Percentiles rank a stretch among this genome's conserved stretches.
Conservation (phyloP, 2,888 invertebrate genomes). For the Pandemis corylana region DNA sequence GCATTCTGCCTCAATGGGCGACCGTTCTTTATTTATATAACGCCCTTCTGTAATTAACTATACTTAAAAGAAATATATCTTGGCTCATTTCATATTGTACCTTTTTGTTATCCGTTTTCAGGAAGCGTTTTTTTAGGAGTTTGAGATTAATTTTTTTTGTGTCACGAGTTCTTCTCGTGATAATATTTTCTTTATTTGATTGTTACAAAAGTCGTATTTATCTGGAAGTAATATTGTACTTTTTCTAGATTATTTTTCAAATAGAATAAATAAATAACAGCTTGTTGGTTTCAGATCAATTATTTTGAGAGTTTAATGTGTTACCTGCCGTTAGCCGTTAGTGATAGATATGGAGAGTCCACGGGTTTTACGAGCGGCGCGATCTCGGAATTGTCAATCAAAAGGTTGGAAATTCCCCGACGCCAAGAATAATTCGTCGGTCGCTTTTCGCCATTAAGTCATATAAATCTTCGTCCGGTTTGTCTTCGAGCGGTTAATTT, state of each 20-base stretch:
- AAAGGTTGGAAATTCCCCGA: slow-evolving; percentile 46
- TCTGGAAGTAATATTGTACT: not conserved
- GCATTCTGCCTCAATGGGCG: slow-evolving; percentile 74
- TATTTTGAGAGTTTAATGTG: slow-evolving; percentile 15
- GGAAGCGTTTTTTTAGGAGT: slow-evolving; percentile 3
- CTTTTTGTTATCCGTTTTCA: slow-evolving; percentile 53
- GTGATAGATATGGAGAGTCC: slow-evolving; percentile 27
- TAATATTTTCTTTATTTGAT: not conserved
- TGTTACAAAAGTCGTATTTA: not conserved
- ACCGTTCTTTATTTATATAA: slow-evolving; percentile 80
- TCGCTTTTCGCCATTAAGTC: slow-evolving; percentile 49
- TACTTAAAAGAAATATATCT: slow-evolving; percentile 77
- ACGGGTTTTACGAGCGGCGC: slow-evolving; percentile 43
- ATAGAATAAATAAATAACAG: slow-evolving; percentile 2
- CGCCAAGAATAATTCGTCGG: slow-evolving; percentile 44
- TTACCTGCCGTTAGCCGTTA: slow-evolving; percentile 11
- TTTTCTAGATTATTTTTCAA: not conserved
- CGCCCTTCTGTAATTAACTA: slow-evolving; percentile 81
- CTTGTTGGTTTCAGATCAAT: slow-evolving; percentile 13
- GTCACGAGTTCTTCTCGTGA: not conserved
- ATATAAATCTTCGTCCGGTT: slow-evolving; percentile 57
- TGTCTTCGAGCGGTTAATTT: slow-evolving; percentile 53
- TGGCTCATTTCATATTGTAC: slow-evolving; percentile 74
- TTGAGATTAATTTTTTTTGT: not conserved
- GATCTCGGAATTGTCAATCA: slow-evolving; percentile 45